Evolutionary conservation across 2,888 invertebrate species (phyloP).

Genomic region (Rotaria sp.): DNA sequence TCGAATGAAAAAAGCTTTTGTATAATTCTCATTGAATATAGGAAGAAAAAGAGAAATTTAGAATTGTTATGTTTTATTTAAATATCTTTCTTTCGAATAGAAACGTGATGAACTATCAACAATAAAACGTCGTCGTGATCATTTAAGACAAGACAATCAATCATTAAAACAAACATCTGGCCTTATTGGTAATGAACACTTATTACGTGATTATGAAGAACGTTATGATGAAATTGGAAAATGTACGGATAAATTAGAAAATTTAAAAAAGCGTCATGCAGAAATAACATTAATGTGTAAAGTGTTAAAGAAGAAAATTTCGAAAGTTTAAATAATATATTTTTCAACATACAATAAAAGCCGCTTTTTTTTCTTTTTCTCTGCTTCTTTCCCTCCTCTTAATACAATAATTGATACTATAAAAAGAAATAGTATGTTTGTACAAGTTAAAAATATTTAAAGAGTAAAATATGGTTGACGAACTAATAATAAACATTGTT

Average conservation of each 20-base stretch:
- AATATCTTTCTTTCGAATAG: constrained; percentile 38
- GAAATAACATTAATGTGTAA: constrained; percentile 51
- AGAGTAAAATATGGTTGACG: background rate
- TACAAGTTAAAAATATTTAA: background rate
- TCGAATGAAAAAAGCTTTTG: too few species aligned
- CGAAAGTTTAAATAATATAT: constrained; percentile 22
- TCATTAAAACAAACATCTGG: constrained; percentile 57
- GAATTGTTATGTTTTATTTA: too few species aligned
- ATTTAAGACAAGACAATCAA: constrained; percentile 54
- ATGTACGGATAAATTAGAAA: constrained; percentile 44
- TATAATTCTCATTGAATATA: too few species aligned
- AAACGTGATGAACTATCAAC: constrained; percentile 53
- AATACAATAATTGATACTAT: background rate
- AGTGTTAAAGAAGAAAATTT: constrained; percentile 51
- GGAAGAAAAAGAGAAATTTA: too few species aligned
- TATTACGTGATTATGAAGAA: constrained; percentile 59
- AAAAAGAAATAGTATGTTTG: background rate
- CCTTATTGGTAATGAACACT: constrained; percentile 57
- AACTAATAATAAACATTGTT: background rate
- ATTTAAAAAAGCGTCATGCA: constrained; percentile 50
- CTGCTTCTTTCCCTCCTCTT: background rate
- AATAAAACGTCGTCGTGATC: constrained; percentile 56
- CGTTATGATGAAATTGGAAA: constrained; percentile 51
- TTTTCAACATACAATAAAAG: constrained; percentile 1
- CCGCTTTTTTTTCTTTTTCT: background rate